phyloP scores from a whole-genome alignment of 2,888 invertebrate genomes.

The Danaus chrysippus region DNA sequence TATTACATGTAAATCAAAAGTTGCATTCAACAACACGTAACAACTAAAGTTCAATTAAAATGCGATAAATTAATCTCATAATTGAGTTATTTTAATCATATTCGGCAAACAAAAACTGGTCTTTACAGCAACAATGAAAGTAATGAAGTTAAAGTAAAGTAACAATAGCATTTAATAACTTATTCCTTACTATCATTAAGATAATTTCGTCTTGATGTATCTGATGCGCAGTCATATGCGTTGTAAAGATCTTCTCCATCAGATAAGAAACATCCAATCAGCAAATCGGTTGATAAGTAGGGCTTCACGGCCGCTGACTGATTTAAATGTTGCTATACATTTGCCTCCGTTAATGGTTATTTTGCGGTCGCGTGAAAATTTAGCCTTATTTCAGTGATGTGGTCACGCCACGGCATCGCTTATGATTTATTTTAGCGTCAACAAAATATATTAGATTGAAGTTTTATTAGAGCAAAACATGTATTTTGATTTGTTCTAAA shows the following conservation, averaged over 20 bases:
- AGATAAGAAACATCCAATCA: conserved; percentile 33
- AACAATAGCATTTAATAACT: conserved; percentile 3
- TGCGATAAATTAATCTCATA: too few relatives aligned
- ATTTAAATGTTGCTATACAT: conserved; percentile 37
- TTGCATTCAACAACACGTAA: too few relatives aligned
- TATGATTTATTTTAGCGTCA: conserved; percentile 8
- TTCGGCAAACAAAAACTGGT: not conserved
- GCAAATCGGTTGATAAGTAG: conserved; percentile 41
- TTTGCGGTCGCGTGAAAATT: conserved; percentile 28
- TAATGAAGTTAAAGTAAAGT: not conserved
- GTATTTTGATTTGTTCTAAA: not conserved
- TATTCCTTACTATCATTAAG: not conserved
- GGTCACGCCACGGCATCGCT: conserved; percentile 14
- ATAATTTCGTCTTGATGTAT: not conserved
- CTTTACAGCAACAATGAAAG: not conserved
- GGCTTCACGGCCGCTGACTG: conserved; percentile 47
- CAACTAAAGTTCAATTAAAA: too few relatives aligned
- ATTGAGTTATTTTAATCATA: not conserved
- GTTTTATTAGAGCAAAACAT: conserved; percentile 3
- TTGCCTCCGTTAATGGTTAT: conserved; percentile 31
- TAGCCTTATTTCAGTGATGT: conserved; percentile 23
- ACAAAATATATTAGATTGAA: conserved; percentile 10
- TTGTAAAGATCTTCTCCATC: conserved; percentile 25
- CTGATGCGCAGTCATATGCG: conserved; percentile 15
- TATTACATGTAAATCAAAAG: conserved; percentile 15